A percentile compares a stretch with the other conserved stretches of the same genome.
Evolutionary conservation across 2,888 invertebrate species (phyloP).

Genomic region (Caenorhabditis sp.): DNA sequence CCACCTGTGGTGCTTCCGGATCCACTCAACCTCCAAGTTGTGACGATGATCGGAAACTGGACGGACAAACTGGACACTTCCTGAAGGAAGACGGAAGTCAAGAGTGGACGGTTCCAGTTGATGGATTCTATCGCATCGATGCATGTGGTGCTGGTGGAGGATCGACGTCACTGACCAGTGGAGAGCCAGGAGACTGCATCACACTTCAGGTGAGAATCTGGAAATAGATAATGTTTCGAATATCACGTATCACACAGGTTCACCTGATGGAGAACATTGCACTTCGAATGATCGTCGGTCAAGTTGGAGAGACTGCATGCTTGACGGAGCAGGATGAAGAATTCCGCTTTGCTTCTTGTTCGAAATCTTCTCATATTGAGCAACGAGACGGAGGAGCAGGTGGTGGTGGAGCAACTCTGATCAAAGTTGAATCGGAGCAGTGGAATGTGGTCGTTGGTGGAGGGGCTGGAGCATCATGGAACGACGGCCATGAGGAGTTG

Average conservation of each 20-base stretch:
- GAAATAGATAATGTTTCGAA: background rate
- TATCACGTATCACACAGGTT: constrained; percentile 21
- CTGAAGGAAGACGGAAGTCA: constrained; percentile 59
- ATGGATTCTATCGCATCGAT: constrained; percentile 57
- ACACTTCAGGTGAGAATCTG: constrained; percentile 34
- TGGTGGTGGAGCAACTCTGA: constrained; percentile 62
- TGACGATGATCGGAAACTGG: constrained; percentile 34
- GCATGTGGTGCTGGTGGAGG: constrained; percentile 64
- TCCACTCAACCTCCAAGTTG: constrained; percentile 32
- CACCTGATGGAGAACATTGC: constrained; percentile 49
- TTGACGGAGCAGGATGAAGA: constrained; percentile 38
- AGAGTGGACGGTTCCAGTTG: constrained; percentile 55
- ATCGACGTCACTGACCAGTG: background rate
- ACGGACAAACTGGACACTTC: constrained; percentile 60
- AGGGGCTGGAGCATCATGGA: constrained; percentile 54
- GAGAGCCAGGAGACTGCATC: constrained; percentile 53
- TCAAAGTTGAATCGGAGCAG: constrained; percentile 17
- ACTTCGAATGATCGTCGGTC: constrained; percentile 54
- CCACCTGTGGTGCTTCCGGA: constrained; percentile 47
- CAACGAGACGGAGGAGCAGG: constrained; percentile 45
- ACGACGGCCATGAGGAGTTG: background rate
- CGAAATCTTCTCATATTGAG: background rate
- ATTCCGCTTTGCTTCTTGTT: constrained; percentile 33
- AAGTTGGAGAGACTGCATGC: constrained; percentile 57
- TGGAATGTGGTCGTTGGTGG: constrained; percentile 64